Evolutionary conservation across 2,113 vertebrate genomes (phyloP), one percentile per base, ranked within the genome.

Genomic region (Puma concolor): DNA sequence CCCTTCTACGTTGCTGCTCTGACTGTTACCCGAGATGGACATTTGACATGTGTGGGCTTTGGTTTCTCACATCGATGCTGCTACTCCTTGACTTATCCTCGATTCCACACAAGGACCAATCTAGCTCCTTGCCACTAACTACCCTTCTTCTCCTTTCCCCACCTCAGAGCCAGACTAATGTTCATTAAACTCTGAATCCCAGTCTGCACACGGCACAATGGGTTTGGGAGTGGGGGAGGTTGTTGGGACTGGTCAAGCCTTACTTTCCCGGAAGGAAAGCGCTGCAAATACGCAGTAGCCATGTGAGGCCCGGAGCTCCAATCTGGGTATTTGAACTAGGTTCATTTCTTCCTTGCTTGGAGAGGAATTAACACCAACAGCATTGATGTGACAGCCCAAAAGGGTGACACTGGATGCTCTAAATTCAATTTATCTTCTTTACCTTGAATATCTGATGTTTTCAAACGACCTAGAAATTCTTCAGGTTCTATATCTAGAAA

Each of bases 401-500:
- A 66, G 21, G 57, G 19, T 88, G 38, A 57, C 7, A 17, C 1
- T 29, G 14, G 14, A 67, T 23, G 27, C 36, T 54, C 23, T 57
- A 84, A 83, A 67, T 88, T 67, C 25, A 48, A 60, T 66, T 64
- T 54, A 60, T 76, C 72, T 66, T 64, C 19, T 88, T 44, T 50
- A 33, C 33, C 21, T 54, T 71, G 57, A 12, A 7, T 81, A 64
- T 52, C 74, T 67, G 27, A 72, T 74, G 69, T 66, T 86, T 64
- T 77, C 17, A 89, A 84, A 69, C 21, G 17, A 84, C 27, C 31
- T 38, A 33, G 27, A 66, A 66, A 88, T 29, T 52, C 54, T 81
- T 92, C 2, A 91, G 71, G 76, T 66, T 69, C 60, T 29, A 41
- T 25, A 19, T 85, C 31, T 69, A 90, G n/a, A 90, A 90, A 63